Evolutionary conservation across 2,113 vertebrate species (phyloP).

Genomic region (Calyptomena viridis): DNA sequence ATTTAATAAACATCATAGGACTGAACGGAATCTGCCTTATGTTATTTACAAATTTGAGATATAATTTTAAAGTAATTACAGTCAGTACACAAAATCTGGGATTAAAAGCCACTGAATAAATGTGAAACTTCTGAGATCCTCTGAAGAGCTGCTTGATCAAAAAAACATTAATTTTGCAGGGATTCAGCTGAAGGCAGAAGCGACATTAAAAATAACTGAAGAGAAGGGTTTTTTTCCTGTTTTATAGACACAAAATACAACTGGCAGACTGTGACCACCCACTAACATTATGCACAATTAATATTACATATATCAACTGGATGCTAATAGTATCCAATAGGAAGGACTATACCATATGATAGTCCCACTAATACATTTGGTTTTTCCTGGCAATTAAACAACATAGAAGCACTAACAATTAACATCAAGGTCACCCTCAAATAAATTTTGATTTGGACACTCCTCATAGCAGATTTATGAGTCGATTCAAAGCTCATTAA

Average conservation of each 20-base stretch:
- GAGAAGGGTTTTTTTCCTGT: not conserved
- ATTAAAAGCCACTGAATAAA: constrained; percentile 17
- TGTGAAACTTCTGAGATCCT: constrained; percentile 10
- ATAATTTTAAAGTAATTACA: constrained; percentile 21
- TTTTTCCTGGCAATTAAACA: constrained; percentile 18
- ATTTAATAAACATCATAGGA: constrained; percentile 5
- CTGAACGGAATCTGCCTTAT: not conserved
- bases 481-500: constrained; percentile 51
- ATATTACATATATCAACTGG: not conserved
- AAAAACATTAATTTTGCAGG: constrained; percentile 24
- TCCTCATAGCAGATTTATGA: constrained; percentile 43
- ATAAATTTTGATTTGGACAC: constrained; percentile 51
- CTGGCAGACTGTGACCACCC: not conserved
- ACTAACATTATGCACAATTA: not conserved
- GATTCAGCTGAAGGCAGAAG: constrained; percentile 8
- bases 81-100: not conserved
- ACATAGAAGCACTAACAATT: constrained; percentile 29
- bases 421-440: constrained; percentile 55
- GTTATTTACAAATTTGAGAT: constrained; percentile 19
- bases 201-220: not conserved
- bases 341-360: not conserved
- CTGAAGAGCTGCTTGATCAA: constrained; percentile 28
- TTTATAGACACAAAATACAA: not conserved
- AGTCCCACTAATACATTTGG: not conserved
- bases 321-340: not conserved